Conservation (phyloP, 1,140 invertebrate genomes). For the Bombus soroeensis region DNA sequence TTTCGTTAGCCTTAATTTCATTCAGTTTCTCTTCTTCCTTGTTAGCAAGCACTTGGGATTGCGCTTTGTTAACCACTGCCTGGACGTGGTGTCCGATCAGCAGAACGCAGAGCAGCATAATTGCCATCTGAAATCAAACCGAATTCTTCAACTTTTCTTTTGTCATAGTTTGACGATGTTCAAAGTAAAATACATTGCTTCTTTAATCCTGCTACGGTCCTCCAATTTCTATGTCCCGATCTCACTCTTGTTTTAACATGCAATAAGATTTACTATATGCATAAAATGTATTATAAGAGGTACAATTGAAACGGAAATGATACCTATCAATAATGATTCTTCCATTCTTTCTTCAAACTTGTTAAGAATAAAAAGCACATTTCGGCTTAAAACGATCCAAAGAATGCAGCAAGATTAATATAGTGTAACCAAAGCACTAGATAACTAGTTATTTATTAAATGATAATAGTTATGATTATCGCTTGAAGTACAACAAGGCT, state of each 20-base stretch:
- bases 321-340: not conserved
- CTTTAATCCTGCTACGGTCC: not conserved
- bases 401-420: not conserved
- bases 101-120: constrained; percentile 70
- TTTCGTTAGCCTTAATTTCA: constrained; percentile 73
- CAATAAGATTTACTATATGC: too few relatives aligned
- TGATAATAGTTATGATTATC: not conserved
- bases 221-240: not conserved
- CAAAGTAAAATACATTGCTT: not conserved
- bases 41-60: constrained; percentile 48
- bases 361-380: not conserved
- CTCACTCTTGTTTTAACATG: too few relatives aligned
- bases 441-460: not conserved
- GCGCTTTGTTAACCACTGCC: constrained; percentile 76
- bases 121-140: constrained; percentile 72
- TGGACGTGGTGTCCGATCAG: constrained; percentile 66
- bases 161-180: not conserved
- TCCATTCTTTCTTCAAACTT: not conserved
- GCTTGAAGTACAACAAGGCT: too few relatives aligned
- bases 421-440: not conserved
- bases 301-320: not conserved
- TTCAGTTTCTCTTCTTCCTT: constrained; percentile 66
- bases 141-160: not conserved
- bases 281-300: too few relatives aligned
- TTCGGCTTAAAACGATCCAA: not conserved